Conservation (phyloP, 2,797 vertebrate species). For the Masticophis lateralis region DNA sequence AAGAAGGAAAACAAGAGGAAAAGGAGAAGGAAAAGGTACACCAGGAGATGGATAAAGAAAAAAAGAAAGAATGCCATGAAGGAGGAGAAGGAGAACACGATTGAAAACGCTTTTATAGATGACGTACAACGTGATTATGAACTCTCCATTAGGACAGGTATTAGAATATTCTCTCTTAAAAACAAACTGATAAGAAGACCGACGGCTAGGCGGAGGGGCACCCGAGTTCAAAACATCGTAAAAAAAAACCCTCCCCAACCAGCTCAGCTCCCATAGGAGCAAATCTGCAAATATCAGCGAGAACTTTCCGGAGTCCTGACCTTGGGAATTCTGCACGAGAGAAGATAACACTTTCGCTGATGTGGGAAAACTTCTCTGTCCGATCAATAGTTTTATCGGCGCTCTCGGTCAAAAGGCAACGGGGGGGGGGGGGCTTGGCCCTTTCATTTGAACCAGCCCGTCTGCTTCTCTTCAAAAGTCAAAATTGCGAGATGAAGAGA, state of each 20-base stretch:
- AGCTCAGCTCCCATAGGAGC: not conserved
- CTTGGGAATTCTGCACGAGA: not conserved
- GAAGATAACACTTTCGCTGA: not conserved
- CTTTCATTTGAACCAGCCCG: not conserved
- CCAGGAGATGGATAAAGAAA: not conserved
- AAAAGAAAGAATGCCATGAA: not conserved
- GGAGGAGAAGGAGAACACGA: not conserved
- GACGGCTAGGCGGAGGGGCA: not conserved
- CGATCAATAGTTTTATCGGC: too few relatives aligned
- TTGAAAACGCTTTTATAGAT: accelerated
- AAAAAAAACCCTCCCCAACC: not conserved
- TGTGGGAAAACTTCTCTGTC: too few relatives aligned
- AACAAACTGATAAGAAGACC: not conserved
- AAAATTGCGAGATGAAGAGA: too few relatives aligned
- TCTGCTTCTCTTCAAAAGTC: too few relatives aligned
- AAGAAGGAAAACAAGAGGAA: not conserved
- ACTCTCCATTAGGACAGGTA: not conserved
- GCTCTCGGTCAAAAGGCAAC: too few relatives aligned
- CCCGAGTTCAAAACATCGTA: not conserved
- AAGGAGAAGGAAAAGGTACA: not conserved
- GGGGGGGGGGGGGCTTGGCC: too few relatives aligned
- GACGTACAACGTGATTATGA: accelerated
- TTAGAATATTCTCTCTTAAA: not conserved
- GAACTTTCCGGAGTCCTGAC: not conserved
- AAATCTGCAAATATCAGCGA: not conserved